Percentiles rank a stretch among this genome's conserved stretches.
Conservation (phyloP, 2,888 invertebrate species). For the Molorchus minor region DNA sequence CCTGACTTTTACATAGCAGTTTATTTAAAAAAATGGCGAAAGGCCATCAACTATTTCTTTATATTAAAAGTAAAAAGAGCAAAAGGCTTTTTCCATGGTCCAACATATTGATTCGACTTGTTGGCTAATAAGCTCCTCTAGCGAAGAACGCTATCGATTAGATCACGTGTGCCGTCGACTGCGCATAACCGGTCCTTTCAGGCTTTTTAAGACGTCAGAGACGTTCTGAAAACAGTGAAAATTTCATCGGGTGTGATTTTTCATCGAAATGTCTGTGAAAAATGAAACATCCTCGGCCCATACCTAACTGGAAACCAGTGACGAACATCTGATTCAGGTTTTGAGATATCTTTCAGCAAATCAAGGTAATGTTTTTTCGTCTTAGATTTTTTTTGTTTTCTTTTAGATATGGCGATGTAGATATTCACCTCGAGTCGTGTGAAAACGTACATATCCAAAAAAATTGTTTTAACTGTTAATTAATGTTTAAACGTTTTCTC, state of each 20-base stretch:
- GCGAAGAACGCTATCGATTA: slow-evolving; percentile 47
- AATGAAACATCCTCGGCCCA: slow-evolving; percentile 12
- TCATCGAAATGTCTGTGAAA: slow-evolving; percentile 21
- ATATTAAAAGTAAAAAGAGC: not conserved
- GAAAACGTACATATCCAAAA: too few species aligned
- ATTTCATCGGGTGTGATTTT: slow-evolving; percentile 37
- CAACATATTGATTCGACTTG: slow-evolving; percentile 48
- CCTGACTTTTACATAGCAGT: too few species aligned
- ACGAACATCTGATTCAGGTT: slow-evolving; percentile 4
- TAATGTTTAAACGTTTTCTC: slow-evolving; percentile 10
- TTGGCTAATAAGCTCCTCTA: slow-evolving; percentile 41
- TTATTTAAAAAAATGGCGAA: too few species aligned
- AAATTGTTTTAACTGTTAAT: not conserved
- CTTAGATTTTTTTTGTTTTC: slow-evolving; percentile 8
- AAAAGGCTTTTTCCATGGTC: slow-evolving; percentile 27
- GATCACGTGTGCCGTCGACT: slow-evolving; percentile 46
- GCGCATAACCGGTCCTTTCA: slow-evolving; percentile 37
- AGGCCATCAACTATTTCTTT: too few species aligned
- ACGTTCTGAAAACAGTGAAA: slow-evolving; percentile 39
- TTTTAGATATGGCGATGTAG: slow-evolving; percentile 4
- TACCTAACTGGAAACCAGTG: slow-evolving; percentile 10
- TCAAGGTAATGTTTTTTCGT: slow-evolving; percentile 12
- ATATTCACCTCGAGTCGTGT: too few species aligned
- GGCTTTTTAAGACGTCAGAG: slow-evolving; percentile 44
- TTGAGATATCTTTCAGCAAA: not conserved